Evolutionary conservation across 1,140 invertebrate species (phyloP).

Genomic region (Pseudomyrmex concolor): DNA sequence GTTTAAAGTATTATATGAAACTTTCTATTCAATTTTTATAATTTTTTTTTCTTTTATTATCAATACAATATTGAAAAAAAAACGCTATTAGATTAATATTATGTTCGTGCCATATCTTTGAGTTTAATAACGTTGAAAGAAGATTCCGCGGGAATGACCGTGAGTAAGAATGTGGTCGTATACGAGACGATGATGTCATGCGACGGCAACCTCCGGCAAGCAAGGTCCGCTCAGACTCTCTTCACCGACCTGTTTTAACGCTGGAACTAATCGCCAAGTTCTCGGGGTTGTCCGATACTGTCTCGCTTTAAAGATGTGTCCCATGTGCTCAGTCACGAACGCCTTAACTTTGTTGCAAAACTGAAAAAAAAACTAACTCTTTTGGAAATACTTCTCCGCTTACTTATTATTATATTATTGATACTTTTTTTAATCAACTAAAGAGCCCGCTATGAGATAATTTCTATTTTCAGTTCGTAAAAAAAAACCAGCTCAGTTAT

Average conservation of each 20-base stretch:
- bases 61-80: not conserved
- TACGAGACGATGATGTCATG: slow-evolving; percentile 61
- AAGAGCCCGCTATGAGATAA: no score
- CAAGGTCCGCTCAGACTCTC: slow-evolving; percentile 53
- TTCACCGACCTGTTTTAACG: slow-evolving; percentile 55
- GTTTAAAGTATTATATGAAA: no score
- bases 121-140: slow-evolving; percentile 29
- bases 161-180: slow-evolving; percentile 58
- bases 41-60: not conserved
- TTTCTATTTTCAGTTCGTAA: no score
- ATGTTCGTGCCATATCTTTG: not conserved
- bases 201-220: slow-evolving; percentile 39
- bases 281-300: slow-evolving; percentile 40
- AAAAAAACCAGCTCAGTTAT: no score
- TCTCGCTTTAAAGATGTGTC: slow-evolving; percentile 40
- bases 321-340: not conserved
- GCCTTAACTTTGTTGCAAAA: not conserved
- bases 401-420: no score
- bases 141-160: slow-evolving; percentile 5
- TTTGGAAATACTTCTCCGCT: not conserved
- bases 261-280: slow-evolving; percentile 53
- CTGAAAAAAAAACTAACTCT: no score
- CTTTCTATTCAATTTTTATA: no score
- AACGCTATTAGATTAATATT: not conserved
- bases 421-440: not conserved